phyloP scores from a whole-genome alignment of 2,888 invertebrate species.

The Nomada ruficornis region DNA sequence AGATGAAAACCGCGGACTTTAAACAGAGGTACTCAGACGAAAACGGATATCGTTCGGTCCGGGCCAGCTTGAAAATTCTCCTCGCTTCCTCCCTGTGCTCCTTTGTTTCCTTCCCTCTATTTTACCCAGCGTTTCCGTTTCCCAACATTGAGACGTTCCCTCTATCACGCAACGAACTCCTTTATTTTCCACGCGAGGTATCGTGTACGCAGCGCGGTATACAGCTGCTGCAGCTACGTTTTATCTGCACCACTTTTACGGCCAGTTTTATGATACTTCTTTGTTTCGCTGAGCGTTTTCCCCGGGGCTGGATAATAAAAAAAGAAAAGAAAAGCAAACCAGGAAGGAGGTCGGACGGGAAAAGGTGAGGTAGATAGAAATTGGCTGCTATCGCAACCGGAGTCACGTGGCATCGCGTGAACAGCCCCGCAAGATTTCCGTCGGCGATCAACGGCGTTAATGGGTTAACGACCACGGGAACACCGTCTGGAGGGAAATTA shows the following conservation, averaged over 20 bases:
- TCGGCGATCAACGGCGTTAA: conserved; percentile 67
- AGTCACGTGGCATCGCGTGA: conserved; percentile 23
- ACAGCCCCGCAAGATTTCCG: conserved; percentile 8
- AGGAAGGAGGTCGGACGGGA: not conserved
- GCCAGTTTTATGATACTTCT: conserved; percentile 67
- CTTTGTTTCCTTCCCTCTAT: not conserved
- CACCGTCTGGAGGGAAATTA: conserved; percentile 68
- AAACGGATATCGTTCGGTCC: not conserved
- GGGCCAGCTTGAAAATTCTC: not conserved
- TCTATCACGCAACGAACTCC: conserved; percentile 47
- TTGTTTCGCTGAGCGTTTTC: conserved; percentile 60
- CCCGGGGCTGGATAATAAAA: conserved; percentile 41
- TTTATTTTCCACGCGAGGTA: conserved; percentile 47
- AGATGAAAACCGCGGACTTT: conserved; percentile 21
- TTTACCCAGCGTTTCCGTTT: conserved; percentile 19
- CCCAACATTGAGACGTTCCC: conserved; percentile 20
- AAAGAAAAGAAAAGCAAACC: conserved; percentile 8
- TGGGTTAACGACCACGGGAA: conserved; percentile 68
- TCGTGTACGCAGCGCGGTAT: conserved; percentile 23
- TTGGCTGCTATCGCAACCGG: conserved; percentile 33
- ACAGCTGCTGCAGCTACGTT: conserved; percentile 56
- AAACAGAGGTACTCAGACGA: conserved; percentile 10
- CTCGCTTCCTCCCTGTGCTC: not conserved
- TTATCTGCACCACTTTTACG: conserved; percentile 67
- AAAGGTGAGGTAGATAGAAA: conserved; percentile 50